Percentiles rank a stretch among this genome's conserved stretches.
Evolutionary conservation across 2,797 vertebrate species (phyloP).

Genomic region (Pristis pectinata): DNA sequence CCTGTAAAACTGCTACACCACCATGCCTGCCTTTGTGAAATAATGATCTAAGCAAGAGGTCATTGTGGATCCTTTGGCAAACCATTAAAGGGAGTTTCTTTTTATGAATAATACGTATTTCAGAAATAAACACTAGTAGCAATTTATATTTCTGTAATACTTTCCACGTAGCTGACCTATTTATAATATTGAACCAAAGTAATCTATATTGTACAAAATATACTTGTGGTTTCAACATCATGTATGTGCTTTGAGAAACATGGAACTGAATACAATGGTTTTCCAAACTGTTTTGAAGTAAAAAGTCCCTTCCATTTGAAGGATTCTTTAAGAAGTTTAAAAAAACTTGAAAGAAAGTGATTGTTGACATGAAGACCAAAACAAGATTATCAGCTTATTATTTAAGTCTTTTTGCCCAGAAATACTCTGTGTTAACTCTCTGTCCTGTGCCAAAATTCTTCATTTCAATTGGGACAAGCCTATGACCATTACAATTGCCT

Average conservation of each 20-base stretch:
- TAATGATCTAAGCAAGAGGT: not conserved
- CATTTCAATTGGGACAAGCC: not conserved
- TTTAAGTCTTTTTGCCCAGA: not conserved
- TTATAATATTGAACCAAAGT: not conserved
- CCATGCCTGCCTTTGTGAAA: too few species aligned
- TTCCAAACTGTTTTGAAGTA: not conserved
- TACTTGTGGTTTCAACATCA: not conserved
- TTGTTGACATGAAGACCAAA: not conserved
- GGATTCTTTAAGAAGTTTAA: not conserved
- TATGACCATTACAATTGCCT: not conserved
- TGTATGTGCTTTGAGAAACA: not conserved
- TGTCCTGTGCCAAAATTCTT: not conserved
- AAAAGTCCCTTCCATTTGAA: not conserved
- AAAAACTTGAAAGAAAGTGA: not conserved
- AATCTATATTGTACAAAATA: not conserved
- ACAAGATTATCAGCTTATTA: not conserved
- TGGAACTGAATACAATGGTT: not conserved
- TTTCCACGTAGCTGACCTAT: not conserved
- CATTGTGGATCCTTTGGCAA: not conserved
- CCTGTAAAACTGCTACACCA: too few species aligned
- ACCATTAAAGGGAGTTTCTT: not conserved
- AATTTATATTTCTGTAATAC: not conserved
- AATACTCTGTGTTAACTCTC: not conserved
- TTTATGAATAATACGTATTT: not conserved
- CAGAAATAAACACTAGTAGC: not conserved